Evolutionary conservation across 2,888 invertebrate species (phyloP).

Genomic region (Yponomeuta plumbellus): DNA sequence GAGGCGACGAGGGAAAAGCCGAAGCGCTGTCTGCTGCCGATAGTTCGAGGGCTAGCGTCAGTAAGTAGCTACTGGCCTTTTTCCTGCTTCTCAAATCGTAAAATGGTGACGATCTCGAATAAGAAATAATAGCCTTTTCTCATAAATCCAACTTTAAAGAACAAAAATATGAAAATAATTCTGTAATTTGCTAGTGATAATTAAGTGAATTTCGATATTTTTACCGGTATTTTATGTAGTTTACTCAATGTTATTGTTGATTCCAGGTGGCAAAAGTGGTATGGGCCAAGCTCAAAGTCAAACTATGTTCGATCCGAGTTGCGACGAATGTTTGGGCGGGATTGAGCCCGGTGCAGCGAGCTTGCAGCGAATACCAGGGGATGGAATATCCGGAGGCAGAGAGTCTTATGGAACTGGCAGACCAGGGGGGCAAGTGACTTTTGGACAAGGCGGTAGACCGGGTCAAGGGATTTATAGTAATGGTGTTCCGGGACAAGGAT

Average conservation of each 20-base stretch:
- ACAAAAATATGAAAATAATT: too few species aligned
- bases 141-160: too few species aligned
- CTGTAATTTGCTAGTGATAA: too few species aligned
- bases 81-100: neutral
- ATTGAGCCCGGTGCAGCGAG: slow-evolving; percentile 40
- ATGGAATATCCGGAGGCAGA: slow-evolving; percentile 10
- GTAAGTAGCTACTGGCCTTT: slow-evolving; percentile 74
- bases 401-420: slow-evolving; percentile 3
- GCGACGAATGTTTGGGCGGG: slow-evolving; percentile 79
- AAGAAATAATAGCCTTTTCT: too few species aligned
- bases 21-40: slow-evolving; percentile 87
- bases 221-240: too few species aligned
- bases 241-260: neutral
- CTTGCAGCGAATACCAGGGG: slow-evolving; percentile 24
- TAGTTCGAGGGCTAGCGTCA: slow-evolving; percentile 82
- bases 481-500: slow-evolving; percentile 4
- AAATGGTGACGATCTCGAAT: too few species aligned
- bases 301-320: slow-evolving; percentile 80
- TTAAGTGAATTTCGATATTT: too few species aligned
- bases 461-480: slow-evolving; percentile 18
- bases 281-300: slow-evolving; percentile 95
- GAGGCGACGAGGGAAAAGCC: slow-evolving; percentile 84
- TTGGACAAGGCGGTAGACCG: slow-evolving; percentile 18
- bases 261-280: slow-evolving; percentile 85
- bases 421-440: slow-evolving; percentile 16